A percentile compares a stretch with the other conserved stretches of the same genome.
Conservation (phyloP, 2,888 invertebrate species). For the Nomada ferruginata region DNA sequence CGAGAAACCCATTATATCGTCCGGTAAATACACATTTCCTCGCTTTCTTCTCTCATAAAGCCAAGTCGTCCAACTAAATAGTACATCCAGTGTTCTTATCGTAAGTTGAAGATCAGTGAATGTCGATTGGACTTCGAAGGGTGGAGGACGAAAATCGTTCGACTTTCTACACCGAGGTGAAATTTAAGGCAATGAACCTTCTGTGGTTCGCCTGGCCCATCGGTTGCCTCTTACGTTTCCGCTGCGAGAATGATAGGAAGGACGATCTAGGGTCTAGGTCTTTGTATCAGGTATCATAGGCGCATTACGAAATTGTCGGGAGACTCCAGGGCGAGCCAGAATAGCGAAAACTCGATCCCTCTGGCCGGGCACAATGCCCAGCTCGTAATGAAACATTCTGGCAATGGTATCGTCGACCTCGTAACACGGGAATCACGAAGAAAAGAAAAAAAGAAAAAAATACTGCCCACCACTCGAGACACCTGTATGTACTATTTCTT, state of each 20-base stretch:
- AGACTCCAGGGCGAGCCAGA: conserved; percentile 53
- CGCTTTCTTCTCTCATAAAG: background rate
- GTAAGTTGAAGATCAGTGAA: background rate
- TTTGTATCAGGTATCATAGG: conserved; percentile 43
- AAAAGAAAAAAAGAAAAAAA: conserved; percentile 3
- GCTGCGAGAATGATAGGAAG: background rate
- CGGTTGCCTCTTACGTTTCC: conserved; percentile 27
- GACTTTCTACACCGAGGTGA: conserved; percentile 14
- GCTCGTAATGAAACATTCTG: conserved; percentile 48
- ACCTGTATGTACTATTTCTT: background rate
- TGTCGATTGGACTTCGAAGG: background rate
- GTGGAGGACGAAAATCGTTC: conserved; percentile 9
- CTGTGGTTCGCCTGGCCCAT: background rate
- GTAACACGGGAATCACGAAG: background rate
- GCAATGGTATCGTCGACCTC: conserved; percentile 38
- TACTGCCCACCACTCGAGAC: background rate
- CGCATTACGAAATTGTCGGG: conserved; percentile 43
- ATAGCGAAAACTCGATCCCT: conserved; percentile 52
- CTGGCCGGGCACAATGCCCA: conserved; percentile 53
- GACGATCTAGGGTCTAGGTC: background rate
- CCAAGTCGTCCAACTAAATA: background rate
- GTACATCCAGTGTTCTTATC: background rate
- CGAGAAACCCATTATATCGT: background rate
- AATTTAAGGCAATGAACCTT: conserved; percentile 4
- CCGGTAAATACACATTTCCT: conserved; percentile 1